Evolutionary conservation across 2,113 vertebrate species (phyloP), one percentile per base, ranked within the genome.

Genomic region (Acanthochromis polyacanthus): DNA sequence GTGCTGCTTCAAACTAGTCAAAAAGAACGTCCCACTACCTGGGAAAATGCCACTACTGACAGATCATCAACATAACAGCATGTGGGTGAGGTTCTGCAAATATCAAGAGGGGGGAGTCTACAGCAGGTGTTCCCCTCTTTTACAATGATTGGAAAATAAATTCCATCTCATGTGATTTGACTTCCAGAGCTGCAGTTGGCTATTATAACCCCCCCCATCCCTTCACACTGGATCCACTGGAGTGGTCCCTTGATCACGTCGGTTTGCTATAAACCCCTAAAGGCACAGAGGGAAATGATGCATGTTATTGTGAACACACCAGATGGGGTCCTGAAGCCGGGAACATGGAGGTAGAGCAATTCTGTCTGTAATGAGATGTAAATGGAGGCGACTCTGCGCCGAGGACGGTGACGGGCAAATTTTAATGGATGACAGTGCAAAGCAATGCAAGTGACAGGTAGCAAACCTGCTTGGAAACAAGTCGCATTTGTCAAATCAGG

Each of bases 261-360:
- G n/a, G 45, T 77, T 66, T 2, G 64, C 81, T 52, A 46, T 71
- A 80, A 91, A 85, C 68, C 86, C 89, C 74, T 58, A 12, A 12
- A 14, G 80, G 81, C 83, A 36, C 52, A 4, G 45, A 14, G 51
- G 66, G 84, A 92, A 91, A 89, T 90, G 87, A 92, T 88, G 91
- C 91, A 77, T 93, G 88, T 91, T 82, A 93, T 92, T 91, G 86
- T 84, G 77, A 88, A 88, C 85, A 85, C 72, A 86, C 85, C 93
- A 95, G 92, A 93, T 93, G 94, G 92, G 88, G 84, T 65, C 88
- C 69, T 38, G 66, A 75, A 62, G 83, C 79, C 28, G 78, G 78
- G 77, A 56, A 71, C 55, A 80, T 50, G 63, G 70, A 82, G 78
- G 65, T 20, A 65, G 56, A 68, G 65, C 51, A 14, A 59, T 83